These are phyloP conservation scores for Illadopsis cleaveri DNA, from an alignment of 2,113 vertebrate species.

Conservation along the genomic window DNA sequence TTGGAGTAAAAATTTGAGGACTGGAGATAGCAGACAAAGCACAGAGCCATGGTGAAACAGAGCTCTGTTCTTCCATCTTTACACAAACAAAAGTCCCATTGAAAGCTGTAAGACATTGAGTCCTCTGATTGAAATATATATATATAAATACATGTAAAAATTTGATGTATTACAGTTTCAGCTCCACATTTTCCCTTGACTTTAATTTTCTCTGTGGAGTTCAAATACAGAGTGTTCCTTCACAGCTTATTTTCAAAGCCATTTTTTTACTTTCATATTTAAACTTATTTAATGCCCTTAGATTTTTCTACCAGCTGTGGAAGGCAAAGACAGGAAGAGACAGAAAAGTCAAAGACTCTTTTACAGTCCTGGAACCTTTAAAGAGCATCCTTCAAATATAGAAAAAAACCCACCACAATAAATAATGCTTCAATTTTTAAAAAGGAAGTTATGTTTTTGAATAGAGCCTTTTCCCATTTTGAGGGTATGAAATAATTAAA, in stretches of 20 bases:
- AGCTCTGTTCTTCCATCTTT: constrained; percentile 42
- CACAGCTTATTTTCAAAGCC: constrained; percentile 56
- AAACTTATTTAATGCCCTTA: constrained; percentile 34
- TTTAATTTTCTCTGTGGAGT: constrained; percentile 48
- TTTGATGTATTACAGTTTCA: constrained; percentile 9
- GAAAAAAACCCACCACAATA: not conserved
- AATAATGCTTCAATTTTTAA: not conserved
- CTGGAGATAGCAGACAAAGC: constrained; percentile 28
- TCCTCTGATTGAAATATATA: constrained; percentile 15
- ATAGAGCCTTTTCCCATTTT: not conserved
- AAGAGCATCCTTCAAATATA: not conserved
- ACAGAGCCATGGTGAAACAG: constrained; percentile 19
- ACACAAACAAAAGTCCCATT: constrained; percentile 45
- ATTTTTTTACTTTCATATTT: constrained; percentile 44
- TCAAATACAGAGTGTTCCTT: constrained; percentile 44
- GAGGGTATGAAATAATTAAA: not conserved
- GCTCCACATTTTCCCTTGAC: not conserved
- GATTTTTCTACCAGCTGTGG: constrained; percentile 44
- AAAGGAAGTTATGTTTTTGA: not conserved
- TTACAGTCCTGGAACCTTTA: not conserved
- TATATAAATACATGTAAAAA: constrained; percentile 34
- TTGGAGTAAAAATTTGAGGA: not conserved
- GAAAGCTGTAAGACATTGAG: constrained; percentile 40
- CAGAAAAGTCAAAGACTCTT: constrained; percentile 14
- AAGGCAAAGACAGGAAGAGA: not conserved